Evolutionary conservation across 2,113 vertebrate species (phyloP).

Genomic region (Empidonax traillii): DNA sequence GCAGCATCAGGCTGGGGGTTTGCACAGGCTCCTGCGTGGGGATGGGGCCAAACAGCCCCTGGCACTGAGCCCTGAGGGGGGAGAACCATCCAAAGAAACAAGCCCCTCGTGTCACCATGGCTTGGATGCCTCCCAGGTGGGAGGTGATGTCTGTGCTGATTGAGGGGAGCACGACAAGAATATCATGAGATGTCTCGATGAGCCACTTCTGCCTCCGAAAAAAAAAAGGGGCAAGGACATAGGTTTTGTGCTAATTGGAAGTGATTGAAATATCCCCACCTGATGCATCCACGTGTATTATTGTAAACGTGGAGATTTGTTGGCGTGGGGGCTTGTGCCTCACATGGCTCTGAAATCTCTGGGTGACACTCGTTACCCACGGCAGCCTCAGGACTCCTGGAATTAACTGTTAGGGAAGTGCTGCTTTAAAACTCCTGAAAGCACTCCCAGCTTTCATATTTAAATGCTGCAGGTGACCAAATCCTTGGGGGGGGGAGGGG

Average conservation of each 20-base stretch:
- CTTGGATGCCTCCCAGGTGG: not conserved
- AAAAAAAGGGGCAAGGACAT: rapidly evolving
- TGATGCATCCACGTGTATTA: too few relatives aligned
- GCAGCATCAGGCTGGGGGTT: not conserved
- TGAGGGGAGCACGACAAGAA: not conserved
- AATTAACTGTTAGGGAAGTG: not conserved
- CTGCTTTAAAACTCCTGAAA: not conserved
- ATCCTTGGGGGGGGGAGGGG: not conserved
- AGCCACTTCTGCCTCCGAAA: not conserved
- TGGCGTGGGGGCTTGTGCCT: too few relatives aligned
- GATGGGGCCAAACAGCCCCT: not conserved
- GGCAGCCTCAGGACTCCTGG: not conserved
- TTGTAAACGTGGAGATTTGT: not conserved
- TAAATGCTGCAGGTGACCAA: not conserved
- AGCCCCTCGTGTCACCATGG: rapidly evolving
- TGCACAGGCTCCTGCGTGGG: not conserved
- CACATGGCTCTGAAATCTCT: too few relatives aligned
- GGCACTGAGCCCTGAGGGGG: too few relatives aligned
- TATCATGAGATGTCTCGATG: rapidly evolving
- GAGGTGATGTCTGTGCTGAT: not conserved
- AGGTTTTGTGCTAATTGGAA: not conserved
- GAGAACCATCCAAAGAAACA: not conserved
- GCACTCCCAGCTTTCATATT: not conserved
- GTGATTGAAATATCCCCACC: not conserved
- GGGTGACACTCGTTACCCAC: rapidly evolving